phyloP scores from a whole-genome alignment of 2,113 vertebrate species.

The Chlorodrepanis virens region DNA sequence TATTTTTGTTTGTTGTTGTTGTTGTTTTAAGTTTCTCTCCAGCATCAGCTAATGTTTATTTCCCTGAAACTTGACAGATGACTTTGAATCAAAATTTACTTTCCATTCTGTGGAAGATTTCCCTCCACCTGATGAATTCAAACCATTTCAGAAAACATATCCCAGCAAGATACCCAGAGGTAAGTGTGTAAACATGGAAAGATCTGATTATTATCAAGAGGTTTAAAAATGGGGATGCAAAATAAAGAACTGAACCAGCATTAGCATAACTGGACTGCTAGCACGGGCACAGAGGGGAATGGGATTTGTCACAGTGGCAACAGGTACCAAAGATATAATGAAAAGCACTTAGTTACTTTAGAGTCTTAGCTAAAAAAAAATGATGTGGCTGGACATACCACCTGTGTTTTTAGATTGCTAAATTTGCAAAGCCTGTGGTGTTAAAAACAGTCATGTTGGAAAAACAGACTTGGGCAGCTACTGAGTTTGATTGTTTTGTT shows the following conservation, averaged over 20 bases:
- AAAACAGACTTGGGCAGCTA: not conserved
- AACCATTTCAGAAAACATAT: slow-evolving; percentile 87
- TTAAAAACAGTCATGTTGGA: not conserved
- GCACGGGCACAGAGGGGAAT: not conserved
- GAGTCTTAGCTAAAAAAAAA: not conserved
- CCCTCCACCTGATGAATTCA: slow-evolving; percentile 92
- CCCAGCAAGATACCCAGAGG: slow-evolving; percentile 92
- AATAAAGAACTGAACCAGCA: not conserved
- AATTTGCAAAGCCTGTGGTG: not conserved
- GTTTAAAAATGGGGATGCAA: not conserved
- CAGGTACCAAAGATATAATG: not conserved
- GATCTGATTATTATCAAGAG: not conserved
- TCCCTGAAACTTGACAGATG: slow-evolving; percentile 74
- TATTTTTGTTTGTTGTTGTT: not conserved
- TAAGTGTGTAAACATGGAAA: slow-evolving; percentile 58
- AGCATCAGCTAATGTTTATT: not conserved
- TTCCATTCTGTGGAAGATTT: slow-evolving; percentile 95
- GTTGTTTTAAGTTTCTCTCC: not conserved
- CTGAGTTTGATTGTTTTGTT: not conserved
- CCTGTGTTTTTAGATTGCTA: not conserved
- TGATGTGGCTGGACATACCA: not conserved
- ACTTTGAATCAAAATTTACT: slow-evolving; percentile 97
- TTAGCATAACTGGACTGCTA: not conserved
- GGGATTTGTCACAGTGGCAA: not conserved
- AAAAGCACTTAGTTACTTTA: not conserved